Percentiles rank a stretch among this genome's conserved stretches.
These are phyloP conservation scores for Pangasius djambal DNA, from an alignment of 2,797 vertebrate genomes.

Conservation along the genomic window DNA sequence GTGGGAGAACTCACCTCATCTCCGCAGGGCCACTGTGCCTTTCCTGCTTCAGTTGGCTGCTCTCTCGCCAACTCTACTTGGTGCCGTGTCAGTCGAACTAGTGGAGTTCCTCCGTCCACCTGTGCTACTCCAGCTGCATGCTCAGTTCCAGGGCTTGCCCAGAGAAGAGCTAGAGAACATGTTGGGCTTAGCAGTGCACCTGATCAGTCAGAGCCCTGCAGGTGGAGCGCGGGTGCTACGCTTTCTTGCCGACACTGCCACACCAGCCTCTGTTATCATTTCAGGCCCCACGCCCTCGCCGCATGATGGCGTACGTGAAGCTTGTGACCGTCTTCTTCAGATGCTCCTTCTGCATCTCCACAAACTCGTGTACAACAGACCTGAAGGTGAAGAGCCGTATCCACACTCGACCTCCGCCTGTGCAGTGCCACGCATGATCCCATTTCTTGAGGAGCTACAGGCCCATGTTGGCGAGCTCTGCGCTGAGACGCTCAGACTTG, in stretches of 20 bases:
- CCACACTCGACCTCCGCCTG: constrained; percentile 41
- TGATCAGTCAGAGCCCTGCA: constrained; percentile 88
- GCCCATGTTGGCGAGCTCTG: constrained; percentile 85
- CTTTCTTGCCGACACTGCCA: constrained; percentile 89
- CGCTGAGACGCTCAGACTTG: constrained; percentile 84
- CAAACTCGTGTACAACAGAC: constrained; percentile 86
- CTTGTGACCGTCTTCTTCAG: constrained; percentile 90
- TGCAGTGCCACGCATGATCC: constrained; percentile 73
- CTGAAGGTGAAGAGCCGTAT: constrained; percentile 63
- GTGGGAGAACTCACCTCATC: constrained; percentile 77
- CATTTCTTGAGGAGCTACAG: constrained; percentile 88
- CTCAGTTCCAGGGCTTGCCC: constrained; percentile 80
- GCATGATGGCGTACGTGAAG: constrained; percentile 87
- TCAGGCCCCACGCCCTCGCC: constrained; percentile 83
- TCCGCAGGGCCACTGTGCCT: constrained; percentile 84
- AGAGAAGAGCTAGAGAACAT: constrained; percentile 90
- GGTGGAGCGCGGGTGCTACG: constrained; percentile 86
- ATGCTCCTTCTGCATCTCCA: constrained; percentile 90
- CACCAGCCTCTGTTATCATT: constrained; percentile 91
- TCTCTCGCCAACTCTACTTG: constrained; percentile 87
- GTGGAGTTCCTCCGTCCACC: constrained; percentile 85
- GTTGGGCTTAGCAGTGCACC: constrained; percentile 85
- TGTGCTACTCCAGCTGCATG: constrained; percentile 88
- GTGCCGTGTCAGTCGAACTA: constrained; percentile 84
- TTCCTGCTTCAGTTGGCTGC: constrained; percentile 92